phyloP scores from a whole-genome alignment of 2,797 vertebrate genomes.

The Calcarius lapponicus region DNA sequence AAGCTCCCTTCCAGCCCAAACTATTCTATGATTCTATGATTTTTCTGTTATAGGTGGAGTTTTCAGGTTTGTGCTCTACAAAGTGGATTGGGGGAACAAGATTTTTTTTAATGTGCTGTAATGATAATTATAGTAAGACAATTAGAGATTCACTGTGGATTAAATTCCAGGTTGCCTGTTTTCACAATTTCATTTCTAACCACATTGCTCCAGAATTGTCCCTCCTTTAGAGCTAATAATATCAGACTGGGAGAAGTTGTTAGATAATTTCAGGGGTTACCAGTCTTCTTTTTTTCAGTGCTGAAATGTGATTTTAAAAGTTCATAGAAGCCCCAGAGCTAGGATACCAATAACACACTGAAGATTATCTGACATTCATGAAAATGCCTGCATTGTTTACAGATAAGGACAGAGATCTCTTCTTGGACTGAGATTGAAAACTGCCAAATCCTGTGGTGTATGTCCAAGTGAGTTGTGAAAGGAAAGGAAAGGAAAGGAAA shows the following conservation, averaged over 20 bases:
- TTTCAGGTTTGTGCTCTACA: not conserved
- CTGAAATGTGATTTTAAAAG: not conserved
- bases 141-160: not conserved
- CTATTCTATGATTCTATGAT: not conserved
- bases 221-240: not conserved
- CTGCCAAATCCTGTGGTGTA: not conserved
- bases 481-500: not conserved
- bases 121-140: not conserved
- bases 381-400: not conserved
- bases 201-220: not conserved
- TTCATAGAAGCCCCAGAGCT: not conserved
- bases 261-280: not conserved
- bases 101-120: not conserved
- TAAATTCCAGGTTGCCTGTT: not conserved
- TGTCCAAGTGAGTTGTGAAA: not conserved
- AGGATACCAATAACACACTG: not conserved
- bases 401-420: not conserved
- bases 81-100: not conserved
- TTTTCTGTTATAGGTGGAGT: not conserved
- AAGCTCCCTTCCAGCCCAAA: not conserved
- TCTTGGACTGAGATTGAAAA: not conserved
- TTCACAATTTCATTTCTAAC: not conserved
- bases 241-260: not conserved
- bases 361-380: accelerated
- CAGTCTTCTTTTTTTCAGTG: not conserved